Conservation (phyloP, 1,140 invertebrate species). For the Antheraea mylitta region DNA sequence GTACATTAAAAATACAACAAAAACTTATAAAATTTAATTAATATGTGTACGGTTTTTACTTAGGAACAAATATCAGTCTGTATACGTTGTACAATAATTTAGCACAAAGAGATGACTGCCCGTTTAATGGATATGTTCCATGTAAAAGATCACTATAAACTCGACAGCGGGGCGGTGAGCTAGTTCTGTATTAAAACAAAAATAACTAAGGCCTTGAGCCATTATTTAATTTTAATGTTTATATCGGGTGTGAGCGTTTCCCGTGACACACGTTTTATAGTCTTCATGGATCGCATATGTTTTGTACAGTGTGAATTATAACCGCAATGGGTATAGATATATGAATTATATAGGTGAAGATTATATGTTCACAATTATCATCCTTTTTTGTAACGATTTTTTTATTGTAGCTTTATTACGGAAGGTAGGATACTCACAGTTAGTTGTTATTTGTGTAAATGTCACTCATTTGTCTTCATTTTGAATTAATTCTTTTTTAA, state of each 20-base stretch:
- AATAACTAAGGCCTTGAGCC: constrained; percentile 62
- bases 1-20: too few relatives aligned
- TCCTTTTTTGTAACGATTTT: too few relatives aligned
- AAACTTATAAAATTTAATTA: too few relatives aligned
- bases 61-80: neutral
- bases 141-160: neutral
- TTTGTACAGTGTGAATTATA: neutral
- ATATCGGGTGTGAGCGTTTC: constrained; percentile 42
- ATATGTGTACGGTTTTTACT: neutral
- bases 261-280: neutral
- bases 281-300: neutral
- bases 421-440: too few relatives aligned
- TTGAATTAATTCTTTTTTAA: too few relatives aligned
- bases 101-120: neutral
- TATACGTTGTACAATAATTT: neutral
- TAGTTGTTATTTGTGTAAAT: too few relatives aligned
- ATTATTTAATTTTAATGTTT: constrained; percentile 71
- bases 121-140: constrained; percentile 1
- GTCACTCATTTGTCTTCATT: too few relatives aligned
- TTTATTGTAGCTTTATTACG: too few relatives aligned
- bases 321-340: neutral
- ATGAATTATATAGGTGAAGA: too few relatives aligned
- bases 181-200: constrained; percentile 52
- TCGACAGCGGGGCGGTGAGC: constrained; percentile 21
- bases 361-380: neutral